These are phyloP conservation scores for Clunio marinus DNA, from an alignment of 2,888 invertebrate species.

Conservation along the genomic window DNA sequence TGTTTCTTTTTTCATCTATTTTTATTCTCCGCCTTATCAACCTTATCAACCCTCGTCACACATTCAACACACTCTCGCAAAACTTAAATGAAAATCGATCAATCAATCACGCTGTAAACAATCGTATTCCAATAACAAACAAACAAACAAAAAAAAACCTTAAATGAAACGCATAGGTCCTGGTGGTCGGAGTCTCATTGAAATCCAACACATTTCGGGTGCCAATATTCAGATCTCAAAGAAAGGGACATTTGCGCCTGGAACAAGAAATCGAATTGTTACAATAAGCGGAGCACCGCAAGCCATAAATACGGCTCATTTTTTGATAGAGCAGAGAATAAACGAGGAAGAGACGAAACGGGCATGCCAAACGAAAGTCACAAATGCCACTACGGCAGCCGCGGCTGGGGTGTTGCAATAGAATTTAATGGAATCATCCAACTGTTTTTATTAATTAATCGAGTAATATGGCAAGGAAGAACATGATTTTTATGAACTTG, in stretches of 20 bases:
- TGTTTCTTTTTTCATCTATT: conserved; percentile 30
- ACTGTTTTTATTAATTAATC: conserved; percentile 36
- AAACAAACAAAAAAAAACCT: conserved; percentile 33
- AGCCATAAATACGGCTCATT: conserved; percentile 88
- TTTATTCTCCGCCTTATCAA: no score
- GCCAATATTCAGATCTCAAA: conserved; percentile 98
- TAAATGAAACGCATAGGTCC: conserved; percentile 61
- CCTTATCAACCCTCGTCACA: conserved; percentile 18
- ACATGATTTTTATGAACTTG: not conserved
- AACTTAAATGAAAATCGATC: not conserved
- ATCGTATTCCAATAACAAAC: conserved; percentile 23
- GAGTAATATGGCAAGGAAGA: not conserved
- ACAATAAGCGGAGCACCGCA: conserved; percentile 87
- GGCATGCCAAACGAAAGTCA: conserved; percentile 75
- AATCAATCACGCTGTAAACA: conserved; percentile 39
- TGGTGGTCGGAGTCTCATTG: conserved; percentile 91
- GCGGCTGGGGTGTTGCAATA: conserved; percentile 42
- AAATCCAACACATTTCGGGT: conserved; percentile 95
- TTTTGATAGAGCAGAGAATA: conserved; percentile 94
- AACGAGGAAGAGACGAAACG: conserved; percentile 93
- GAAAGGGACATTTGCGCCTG: conserved; percentile 95
- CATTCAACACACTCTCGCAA: conserved; percentile 25
- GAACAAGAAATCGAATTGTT: conserved; percentile 94
- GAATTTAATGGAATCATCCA: conserved; percentile 37
- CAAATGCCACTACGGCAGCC: conserved; percentile 48